Base-by-base conservation (phyloP, 2,888 invertebrate genomes). In the Folsomia candida region DNA sequence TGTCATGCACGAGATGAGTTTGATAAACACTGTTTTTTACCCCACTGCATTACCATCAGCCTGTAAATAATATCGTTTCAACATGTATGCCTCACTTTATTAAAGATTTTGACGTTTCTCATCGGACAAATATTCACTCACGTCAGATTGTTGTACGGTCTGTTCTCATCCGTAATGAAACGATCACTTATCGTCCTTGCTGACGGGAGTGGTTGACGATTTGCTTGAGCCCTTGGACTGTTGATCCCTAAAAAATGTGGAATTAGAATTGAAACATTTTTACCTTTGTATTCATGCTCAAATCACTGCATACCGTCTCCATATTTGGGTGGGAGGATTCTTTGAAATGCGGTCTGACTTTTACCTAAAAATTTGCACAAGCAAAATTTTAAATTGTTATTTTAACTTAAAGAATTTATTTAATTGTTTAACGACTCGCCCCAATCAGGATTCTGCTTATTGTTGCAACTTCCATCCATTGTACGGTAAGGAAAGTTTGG, bases 391-490 rank as follows among this genome's bases (percentile, higher is more conserved):
- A n/a, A n/a, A n/a, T n/a, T 9, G 4, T 66, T 66, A 24, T 24
- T 51, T 51, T 24, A 51, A 59, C 65, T 54, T 9, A 51, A 51
- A 27, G 29, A 14, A 63, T n/a, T 65, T 47, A 57, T 6, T 57
- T 57, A 57, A 57, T 57, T 57, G 22, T 57, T n/a, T n/a, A 25
- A 25, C 26, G n/a, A n/a, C n/a, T 88, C 86, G 18, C 98, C 98
- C 88, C 91, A 89, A 6, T 88, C 87, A 0, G 97, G 93, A 78
- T 91, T 88, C 71, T 87, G 85, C 63, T 92, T 83, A 83, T 99
- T 98, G 83, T 99, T 99, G 82, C 99, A 99, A 0, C 94, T 89
- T 0, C 98, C 98, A 82, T 98, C 97, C 74, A 91, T 87, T 0
- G 91, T 87, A 68, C 94, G 86, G 83, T 90, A 93, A 0, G 80